These are phyloP conservation scores for Chinchilla lanigera DNA, from an alignment of 2,113 vertebrate species.

Conservation along the genomic window DNA sequence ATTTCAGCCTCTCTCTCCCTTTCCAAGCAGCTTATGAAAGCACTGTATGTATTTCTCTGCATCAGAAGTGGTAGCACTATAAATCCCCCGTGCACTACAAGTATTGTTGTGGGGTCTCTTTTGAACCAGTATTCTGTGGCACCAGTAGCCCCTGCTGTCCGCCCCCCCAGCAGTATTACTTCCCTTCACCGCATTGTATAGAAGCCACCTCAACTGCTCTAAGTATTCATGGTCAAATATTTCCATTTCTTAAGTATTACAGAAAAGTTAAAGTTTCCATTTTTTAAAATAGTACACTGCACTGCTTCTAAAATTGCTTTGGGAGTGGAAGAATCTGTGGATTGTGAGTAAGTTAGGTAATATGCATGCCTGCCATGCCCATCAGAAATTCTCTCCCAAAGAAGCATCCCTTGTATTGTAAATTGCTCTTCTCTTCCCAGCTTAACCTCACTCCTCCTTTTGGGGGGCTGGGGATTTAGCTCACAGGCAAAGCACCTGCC, in stretches of 20 bases:
- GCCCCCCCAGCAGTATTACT: not conserved
- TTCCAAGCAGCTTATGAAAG: not conserved
- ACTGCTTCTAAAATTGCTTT: not conserved
- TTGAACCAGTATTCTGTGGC: not conserved
- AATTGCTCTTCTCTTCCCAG: not conserved
- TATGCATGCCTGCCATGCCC: fast-evolving
- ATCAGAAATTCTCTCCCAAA: not conserved
- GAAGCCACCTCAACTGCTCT: not conserved
- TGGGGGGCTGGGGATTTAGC: too few species aligned
- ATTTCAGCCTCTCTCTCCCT: not conserved
- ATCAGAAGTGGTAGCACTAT: constrained; percentile 9
- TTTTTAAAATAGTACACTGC: not conserved
- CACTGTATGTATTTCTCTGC: not conserved
- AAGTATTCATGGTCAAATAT: not conserved
- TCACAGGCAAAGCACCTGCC: too few species aligned
- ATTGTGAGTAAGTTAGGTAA: not conserved
- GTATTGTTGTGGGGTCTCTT: not conserved
- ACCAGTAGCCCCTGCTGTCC: not conserved
- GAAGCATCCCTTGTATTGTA: not conserved
- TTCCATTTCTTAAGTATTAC: not conserved
- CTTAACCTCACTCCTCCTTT: not conserved
- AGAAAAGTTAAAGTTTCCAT: not conserved
- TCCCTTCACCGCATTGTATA: not conserved
- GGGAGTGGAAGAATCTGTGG: not conserved
- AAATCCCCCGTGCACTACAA: not conserved